A percentile compares a stretch with the other conserved stretches of the same genome.
Evolutionary conservation across 2,888 invertebrate genomes (phyloP).

Genomic region (Tyria jacobaeae): DNA sequence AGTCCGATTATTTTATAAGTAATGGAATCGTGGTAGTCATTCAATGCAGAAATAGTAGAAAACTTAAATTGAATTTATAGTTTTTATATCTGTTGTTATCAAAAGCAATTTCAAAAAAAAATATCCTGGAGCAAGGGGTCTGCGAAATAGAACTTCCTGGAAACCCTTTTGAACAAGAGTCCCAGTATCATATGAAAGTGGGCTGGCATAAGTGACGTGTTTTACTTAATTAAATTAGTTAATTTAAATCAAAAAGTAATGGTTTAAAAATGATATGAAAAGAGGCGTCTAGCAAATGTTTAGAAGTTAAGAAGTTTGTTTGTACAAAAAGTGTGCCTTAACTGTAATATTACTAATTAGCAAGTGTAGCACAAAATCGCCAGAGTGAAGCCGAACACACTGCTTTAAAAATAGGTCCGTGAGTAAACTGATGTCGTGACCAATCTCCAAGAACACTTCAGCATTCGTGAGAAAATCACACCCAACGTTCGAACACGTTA

Average conservation of each 20-base stretch:
- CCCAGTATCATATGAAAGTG: too few relatives aligned
- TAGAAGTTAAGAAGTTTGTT: neutral
- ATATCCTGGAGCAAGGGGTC: too few relatives aligned
- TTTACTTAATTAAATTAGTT: too few relatives aligned
- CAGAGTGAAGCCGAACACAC: constrained; percentile 26
- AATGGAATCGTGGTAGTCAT: too few relatives aligned
- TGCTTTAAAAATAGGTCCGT: constrained; percentile 48
- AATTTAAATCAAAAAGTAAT: neutral
- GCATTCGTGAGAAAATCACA: constrained; percentile 62
- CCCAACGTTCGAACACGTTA: constrained; percentile 52
- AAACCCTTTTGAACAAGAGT: too few relatives aligned
- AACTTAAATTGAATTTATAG: too few relatives aligned
- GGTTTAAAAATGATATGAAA: neutral
- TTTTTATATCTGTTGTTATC: too few relatives aligned
- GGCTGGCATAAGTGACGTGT: too few relatives aligned
- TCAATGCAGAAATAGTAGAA: too few relatives aligned
- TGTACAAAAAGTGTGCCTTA: constrained; percentile 1
- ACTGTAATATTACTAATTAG: constrained; percentile 12
- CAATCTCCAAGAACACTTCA: constrained; percentile 47
- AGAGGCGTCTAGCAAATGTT: neutral
- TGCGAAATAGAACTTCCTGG: too few relatives aligned
- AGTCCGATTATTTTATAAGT: too few relatives aligned
- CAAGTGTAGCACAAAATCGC: constrained; percentile 24
- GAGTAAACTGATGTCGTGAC: constrained; percentile 52
- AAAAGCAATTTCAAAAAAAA: too few relatives aligned